Percentiles rank a stretch among this genome's conserved stretches.
These are phyloP conservation scores for Entomobrya proxima DNA, from an alignment of 2,888 invertebrate genomes.

Conservation along the genomic window DNA sequence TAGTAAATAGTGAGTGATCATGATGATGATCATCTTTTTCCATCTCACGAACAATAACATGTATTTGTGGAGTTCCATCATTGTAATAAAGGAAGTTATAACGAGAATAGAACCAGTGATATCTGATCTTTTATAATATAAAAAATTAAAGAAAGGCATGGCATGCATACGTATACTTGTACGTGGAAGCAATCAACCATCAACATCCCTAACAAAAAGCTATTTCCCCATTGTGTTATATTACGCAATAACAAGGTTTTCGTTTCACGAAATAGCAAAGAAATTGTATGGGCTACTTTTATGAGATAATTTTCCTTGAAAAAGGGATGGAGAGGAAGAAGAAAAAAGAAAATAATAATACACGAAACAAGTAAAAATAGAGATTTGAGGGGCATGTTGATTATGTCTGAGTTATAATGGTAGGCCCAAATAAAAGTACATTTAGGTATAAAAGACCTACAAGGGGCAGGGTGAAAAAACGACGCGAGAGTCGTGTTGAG, in stretches of 20 bases:
- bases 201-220: background rate
- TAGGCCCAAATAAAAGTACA: no score
- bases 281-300: conserved; percentile 34
- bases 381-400: conserved; percentile 22
- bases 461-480: background rate
- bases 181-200: conserved; percentile 32
- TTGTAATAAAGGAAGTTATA: conserved; percentile 20
- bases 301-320: conserved; percentile 29
- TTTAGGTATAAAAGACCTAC: background rate
- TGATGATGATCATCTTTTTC: background rate
- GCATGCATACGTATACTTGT: background rate
- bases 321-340: background rate
- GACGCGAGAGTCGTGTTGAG: background rate
- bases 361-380: background rate
- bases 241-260: conserved; percentile 36
- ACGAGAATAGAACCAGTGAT: background rate
- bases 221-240: conserved; percentile 38
- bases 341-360: conserved; percentile 24
- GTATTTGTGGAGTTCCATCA: background rate
- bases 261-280: background rate
- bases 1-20: background rate
- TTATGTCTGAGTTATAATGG: background rate
- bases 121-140: conserved; percentile 8
- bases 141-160: background rate
- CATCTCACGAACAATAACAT: background rate